Evolutionary conservation across 1,140 invertebrate genomes (phyloP).

Genomic region (Hyles euphorbiae): DNA sequence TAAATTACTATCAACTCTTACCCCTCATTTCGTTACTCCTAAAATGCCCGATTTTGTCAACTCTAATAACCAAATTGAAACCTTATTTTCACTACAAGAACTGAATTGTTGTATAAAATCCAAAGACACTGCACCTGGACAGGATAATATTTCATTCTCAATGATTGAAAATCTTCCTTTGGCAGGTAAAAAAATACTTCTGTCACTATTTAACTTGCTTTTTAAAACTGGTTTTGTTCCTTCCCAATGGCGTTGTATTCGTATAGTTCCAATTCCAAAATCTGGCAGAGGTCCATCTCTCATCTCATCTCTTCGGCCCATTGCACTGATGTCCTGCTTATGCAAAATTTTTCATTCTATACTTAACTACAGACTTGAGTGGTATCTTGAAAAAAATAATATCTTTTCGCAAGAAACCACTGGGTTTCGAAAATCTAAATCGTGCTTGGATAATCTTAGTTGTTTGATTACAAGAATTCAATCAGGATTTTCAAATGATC

Average conservation of each 20-base stretch:
- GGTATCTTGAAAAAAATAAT: constrained; percentile 11
- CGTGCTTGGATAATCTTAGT: constrained; percentile 7
- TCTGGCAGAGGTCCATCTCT: too few relatives aligned
- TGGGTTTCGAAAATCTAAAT: constrained; percentile 9
- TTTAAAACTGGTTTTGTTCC: neutral
- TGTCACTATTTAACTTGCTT: too few relatives aligned
- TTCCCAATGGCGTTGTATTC: neutral
- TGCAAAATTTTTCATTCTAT: neutral
- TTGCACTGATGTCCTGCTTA: neutral
- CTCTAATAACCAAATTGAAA: too few relatives aligned
- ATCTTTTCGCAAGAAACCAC: constrained; percentile 7
- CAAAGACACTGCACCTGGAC: constrained; percentile 2
- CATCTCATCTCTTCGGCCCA: too few relatives aligned
- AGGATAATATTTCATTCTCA: neutral
- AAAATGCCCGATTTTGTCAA: too few relatives aligned
- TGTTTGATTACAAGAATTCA: constrained; percentile 5
- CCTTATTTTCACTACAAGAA: neutral
- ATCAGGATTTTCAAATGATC: constrained; percentile 8
- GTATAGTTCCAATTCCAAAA: neutral
- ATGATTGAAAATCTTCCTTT: constrained; percentile 2
- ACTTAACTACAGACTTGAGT: constrained; percentile 4
- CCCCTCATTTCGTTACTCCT: too few relatives aligned
- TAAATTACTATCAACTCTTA: too few relatives aligned
- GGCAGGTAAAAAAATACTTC: neutral
- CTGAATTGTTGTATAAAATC: neutral